A percentile compares a stretch with the other conserved stretches of the same genome.
These are phyloP conservation scores for Danaus melanippus DNA, from an alignment of 1,140 invertebrate genomes.

Conservation along the genomic window DNA sequence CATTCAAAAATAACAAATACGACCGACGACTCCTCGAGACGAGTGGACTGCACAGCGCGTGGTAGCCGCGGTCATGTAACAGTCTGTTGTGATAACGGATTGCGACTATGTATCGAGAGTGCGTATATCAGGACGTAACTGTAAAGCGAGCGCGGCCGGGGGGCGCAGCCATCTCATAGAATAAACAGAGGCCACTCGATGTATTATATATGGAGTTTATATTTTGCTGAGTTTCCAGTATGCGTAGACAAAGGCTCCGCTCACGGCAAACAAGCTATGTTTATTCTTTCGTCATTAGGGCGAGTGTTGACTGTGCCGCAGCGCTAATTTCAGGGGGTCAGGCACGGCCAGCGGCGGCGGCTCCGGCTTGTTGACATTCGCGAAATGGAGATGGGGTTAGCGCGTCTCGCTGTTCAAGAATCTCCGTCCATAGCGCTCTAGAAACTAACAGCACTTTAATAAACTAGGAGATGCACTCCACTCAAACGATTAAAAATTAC, in stretches of 20 bases:
- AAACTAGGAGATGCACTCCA: no score
- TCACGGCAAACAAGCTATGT: slow-evolving; percentile 51
- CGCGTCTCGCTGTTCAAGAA: slow-evolving; percentile 8
- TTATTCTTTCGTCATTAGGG: slow-evolving; percentile 64
- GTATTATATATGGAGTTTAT: slow-evolving; percentile 64
- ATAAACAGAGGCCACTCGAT: slow-evolving; percentile 60
- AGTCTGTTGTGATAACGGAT: slow-evolving; percentile 48
- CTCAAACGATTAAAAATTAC: no score
- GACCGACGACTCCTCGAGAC: slow-evolving; percentile 21
- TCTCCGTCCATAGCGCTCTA: no score
- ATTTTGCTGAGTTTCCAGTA: slow-evolving; percentile 50
- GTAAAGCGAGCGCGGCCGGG: slow-evolving; percentile 28
- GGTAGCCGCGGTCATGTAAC: slow-evolving; percentile 25
- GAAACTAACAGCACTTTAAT: no score
- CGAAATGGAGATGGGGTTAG: slow-evolving; percentile 28
- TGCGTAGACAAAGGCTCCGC: slow-evolving; percentile 55
- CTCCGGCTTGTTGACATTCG: slow-evolving; percentile 32
- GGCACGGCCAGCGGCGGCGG: slow-evolving; percentile 21
- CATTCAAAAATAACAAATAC: slow-evolving; percentile 40
- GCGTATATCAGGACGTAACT: slow-evolving; percentile 43
- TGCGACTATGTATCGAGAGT: slow-evolving; percentile 26
- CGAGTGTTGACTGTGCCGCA: slow-evolving; percentile 47
- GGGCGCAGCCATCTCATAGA: slow-evolving; percentile 60
- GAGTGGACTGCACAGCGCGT: slow-evolving; percentile 21
- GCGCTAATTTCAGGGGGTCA: slow-evolving; percentile 58